These are phyloP conservation scores for Menidia beryllina DNA, from an alignment of 2,113 vertebrate species.

Conservation along the genomic window DNA sequence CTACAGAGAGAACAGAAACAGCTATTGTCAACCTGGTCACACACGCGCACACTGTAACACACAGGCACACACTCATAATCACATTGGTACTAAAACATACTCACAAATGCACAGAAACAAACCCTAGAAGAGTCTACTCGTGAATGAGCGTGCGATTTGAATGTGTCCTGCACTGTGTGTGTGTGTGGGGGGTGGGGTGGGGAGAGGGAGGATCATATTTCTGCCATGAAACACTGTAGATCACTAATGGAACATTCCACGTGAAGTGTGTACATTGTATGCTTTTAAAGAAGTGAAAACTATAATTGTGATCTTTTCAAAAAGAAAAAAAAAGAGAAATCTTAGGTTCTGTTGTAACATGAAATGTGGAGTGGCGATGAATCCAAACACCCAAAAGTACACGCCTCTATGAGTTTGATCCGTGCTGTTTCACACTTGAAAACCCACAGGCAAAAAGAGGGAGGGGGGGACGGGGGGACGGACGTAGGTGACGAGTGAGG, in stretches of 20 bases:
- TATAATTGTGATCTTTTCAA: not conserved
- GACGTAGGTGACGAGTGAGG: constrained; percentile 61
- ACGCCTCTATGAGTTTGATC: constrained; percentile 71
- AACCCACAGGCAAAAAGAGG: constrained; percentile 67
- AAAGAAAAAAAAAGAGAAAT: too few species aligned
- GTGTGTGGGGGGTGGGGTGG: too few species aligned
- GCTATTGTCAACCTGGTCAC: constrained; percentile 84
- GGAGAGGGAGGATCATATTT: not conserved
- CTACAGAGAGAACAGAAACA: constrained; percentile 88
- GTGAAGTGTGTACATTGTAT: not conserved
- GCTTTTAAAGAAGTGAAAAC: not conserved
- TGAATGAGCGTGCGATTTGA: constrained; percentile 43
- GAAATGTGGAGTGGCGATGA: constrained; percentile 13
- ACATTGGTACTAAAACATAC: constrained; percentile 69
- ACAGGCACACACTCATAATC: constrained; percentile 57
- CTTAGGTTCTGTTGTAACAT: not conserved
- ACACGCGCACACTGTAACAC: constrained; percentile 46
- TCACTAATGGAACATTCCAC: not conserved
- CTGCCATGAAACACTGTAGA: not conserved
- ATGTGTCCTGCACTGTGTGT: constrained; percentile 2
- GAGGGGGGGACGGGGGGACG: constrained; percentile 55
- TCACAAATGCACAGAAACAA: constrained; percentile 75
- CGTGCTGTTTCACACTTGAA: constrained; percentile 72
- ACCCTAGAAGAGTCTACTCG: constrained; percentile 69
- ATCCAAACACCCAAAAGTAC: constrained; percentile 54